A percentile compares a stretch with the other conserved stretches of the same genome.
These are phyloP conservation scores for Phaethon lepturus DNA, from an alignment of 2,113 vertebrate genomes.

Conservation along the genomic window DNA sequence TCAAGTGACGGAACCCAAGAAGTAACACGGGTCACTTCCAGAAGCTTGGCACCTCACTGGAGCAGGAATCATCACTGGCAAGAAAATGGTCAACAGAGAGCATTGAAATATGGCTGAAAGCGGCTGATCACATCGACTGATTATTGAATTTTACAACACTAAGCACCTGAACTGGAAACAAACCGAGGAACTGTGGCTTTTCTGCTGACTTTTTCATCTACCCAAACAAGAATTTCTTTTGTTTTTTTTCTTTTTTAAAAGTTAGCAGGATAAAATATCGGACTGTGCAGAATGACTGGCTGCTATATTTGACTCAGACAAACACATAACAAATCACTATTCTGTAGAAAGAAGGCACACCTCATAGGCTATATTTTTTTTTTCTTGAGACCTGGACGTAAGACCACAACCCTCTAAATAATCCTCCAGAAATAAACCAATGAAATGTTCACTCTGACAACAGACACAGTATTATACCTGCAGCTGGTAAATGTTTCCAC, in stretches of 20 bases:
- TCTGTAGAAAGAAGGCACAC: constrained; percentile 76
- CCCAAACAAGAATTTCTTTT: constrained; percentile 61
- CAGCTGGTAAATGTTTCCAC: constrained; percentile 86
- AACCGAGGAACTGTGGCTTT: constrained; percentile 25
- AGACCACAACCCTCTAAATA: constrained; percentile 87
- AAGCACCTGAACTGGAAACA: constrained; percentile 42
- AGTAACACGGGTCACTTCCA: background rate
- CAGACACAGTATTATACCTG: constrained; percentile 83
- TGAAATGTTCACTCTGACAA: constrained; percentile 81
- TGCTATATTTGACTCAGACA: constrained; percentile 84
- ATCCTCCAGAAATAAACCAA: constrained; percentile 86
- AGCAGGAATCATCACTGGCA: background rate
- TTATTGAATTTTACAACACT: background rate
- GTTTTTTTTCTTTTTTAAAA: background rate
- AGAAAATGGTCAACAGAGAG: background rate
- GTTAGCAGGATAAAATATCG: constrained; percentile 58
- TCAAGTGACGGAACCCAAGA: background rate
- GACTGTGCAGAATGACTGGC: constrained; percentile 60
- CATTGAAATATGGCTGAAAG: background rate
- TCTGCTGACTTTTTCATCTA: constrained; percentile 63
- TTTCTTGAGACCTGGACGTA: constrained; percentile 74
- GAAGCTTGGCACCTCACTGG: background rate
- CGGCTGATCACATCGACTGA: background rate
- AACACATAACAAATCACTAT: constrained; percentile 84
- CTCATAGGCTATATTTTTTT: constrained; percentile 70